Percentiles rank a stretch among this genome's conserved stretches.
Evolutionary conservation across 2,797 vertebrate species (phyloP).

Genomic region (Manis javanica): DNA sequence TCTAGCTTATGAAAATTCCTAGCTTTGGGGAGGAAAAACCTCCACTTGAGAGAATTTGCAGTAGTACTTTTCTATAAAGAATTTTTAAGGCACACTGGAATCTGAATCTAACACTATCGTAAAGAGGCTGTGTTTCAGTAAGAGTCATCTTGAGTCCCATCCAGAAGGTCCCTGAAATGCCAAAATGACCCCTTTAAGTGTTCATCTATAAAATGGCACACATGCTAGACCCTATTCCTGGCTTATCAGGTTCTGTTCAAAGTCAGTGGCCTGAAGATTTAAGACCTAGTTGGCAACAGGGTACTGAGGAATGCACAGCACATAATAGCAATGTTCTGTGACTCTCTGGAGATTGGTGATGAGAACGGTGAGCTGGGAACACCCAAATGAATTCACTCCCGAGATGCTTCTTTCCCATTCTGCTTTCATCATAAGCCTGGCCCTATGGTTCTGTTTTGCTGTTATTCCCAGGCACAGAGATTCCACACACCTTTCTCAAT

Average conservation of each 20-base stretch:
- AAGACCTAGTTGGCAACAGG: background rate
- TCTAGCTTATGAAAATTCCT: constrained; percentile 52
- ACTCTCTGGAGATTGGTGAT: background rate
- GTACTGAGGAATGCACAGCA: background rate
- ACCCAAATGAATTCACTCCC: background rate
- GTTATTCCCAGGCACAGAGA: background rate
- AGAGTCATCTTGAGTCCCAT: background rate
- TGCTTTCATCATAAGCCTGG: background rate
- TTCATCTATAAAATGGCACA: background rate
- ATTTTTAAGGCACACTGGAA: background rate
- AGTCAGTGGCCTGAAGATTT: background rate
- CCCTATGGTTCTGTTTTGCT: background rate
- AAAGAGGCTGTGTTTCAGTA: background rate
- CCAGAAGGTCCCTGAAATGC: background rate
- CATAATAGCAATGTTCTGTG: background rate
- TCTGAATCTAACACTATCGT: background rate
- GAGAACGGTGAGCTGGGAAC: background rate
- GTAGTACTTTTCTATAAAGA: background rate
- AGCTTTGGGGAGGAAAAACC: background rate
- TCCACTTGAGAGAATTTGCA: background rate
- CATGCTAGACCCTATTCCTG: background rate
- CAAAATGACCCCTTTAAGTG: background rate
- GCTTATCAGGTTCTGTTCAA: background rate
- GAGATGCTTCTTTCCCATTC: background rate
- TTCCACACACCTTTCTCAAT: background rate